Base-by-base conservation (phyloP, 2,888 invertebrate genomes). In the Morpho achilles region DNA sequence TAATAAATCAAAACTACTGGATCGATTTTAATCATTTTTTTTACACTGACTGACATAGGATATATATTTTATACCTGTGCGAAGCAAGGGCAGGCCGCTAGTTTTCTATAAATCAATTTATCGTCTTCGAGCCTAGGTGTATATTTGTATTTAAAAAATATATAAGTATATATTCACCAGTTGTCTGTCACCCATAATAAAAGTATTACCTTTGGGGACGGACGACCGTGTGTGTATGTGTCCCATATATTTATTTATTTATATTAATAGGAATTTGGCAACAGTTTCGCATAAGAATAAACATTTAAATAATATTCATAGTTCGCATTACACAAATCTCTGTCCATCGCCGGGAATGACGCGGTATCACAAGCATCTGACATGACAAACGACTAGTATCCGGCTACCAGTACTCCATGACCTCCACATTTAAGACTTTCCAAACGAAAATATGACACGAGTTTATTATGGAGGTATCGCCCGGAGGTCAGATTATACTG, bases 331-430 rank as follows among this genome's bases (percentile, higher is more conserved):
- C 77, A 80, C 82, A 84, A 85, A 87, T 86, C 85, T 81, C 71
- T 72, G 84, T 80, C 86, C 87, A 82, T 87, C 87, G 83, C 69
- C 56, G 67, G 65, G 69, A 70, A 69, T 77, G 84, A 82, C 80
- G 73, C 66, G 68, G 67, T 86, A 87, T 88, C 88, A 69, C 78
- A 63, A 66, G 63, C 73, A 87, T 89, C 87, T 82, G 87, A 87
- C 86, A 79, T 83, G 87, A 88, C 84, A 84, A 88, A 89, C 85
- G 82, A 84, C 77, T 70, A 69, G 70, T 69, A 73, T 67, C 67
- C 65, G 51, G 60, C 53, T 57, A 68, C 85, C 82, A 77, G 58
- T 53, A 6, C 69, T 67, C 45, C n/a, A 8, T 66, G 80, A 74
- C 56, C 77, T 65, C 67, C 59, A 49, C 45, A 55, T 60, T 51